Base-by-base conservation (phyloP, 2,113 vertebrate species). In the Aegithalos caudatus region DNA sequence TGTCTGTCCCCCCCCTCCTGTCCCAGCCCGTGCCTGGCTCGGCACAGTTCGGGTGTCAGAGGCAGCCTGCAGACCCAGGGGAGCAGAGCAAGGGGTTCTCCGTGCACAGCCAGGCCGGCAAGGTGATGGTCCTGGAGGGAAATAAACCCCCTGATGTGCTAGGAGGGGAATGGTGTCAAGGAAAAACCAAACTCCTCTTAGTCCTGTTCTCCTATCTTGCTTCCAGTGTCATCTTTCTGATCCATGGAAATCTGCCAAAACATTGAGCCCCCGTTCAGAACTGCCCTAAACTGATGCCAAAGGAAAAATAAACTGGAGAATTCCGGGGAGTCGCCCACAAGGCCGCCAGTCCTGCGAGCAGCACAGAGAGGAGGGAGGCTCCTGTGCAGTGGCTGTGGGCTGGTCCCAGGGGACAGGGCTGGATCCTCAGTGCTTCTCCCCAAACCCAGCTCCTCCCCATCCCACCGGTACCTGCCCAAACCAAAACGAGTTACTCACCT, bases 371-470 rank as follows among this genome's bases (percentile, higher is more conserved):
- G 29, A 77, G n/a, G 7, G 22, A 38, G 27, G 54, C 14, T 62
- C 58, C 67, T 12, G 21, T 6, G 66, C 38, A 7, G 21, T 4
- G 14, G 42, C 3, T 1, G 53, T 3, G 17, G 67, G 19, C 10
- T 1, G 0, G 7, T 12, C 38, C 57, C 0, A 0, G 4, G 13
- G 24, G 16, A 1, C 0, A 33, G n/a, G 37, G 12, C 54, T 61
- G 70, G 10, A 21, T 73, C 14, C 48, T 25, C 35, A 0, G 1
- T 11, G 44, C 3, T 1, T 28, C 44, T 60, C 2, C 0, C 22
- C 67, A 37, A n/a, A 25, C 12, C 20, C 66, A 18, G 18, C 35
- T 50, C 72, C 53, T 27, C 40, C 86, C 31, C 33, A 44, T 7
- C 23, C 61, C 38, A 3, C 1, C 17, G 1, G 29, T 4, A 4